Evolutionary conservation across 2,113 vertebrate species (phyloP).

Genomic region (Baryphthengus martii): DNA sequence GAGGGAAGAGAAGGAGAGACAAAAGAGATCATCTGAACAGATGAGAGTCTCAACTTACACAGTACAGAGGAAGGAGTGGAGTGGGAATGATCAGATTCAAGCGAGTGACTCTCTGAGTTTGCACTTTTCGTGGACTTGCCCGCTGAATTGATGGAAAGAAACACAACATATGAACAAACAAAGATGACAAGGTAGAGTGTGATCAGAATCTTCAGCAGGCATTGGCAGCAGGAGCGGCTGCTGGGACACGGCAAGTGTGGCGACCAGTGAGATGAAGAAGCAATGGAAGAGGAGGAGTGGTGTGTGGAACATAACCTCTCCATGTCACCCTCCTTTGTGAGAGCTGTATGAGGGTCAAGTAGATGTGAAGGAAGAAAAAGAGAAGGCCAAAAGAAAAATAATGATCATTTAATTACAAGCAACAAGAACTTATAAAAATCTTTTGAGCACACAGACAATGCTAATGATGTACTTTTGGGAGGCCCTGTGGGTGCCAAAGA

Average conservation of each 20-base stretch:
- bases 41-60: constrained; percentile 77
- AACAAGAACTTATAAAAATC: constrained; percentile 15
- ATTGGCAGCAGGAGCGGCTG: constrained; percentile 73
- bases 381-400: constrained; percentile 53
- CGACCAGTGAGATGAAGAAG: constrained; percentile 67
- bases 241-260: constrained; percentile 71
- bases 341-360: constrained; percentile 54
- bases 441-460: background rate
- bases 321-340: constrained; percentile 59
- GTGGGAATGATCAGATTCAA: constrained; percentile 68
- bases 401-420: constrained; percentile 32
- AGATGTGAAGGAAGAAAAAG: constrained; percentile 5
- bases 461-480: background rate
- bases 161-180: constrained; percentile 75
- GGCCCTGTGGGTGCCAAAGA: background rate
- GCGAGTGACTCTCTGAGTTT: constrained; percentile 52
- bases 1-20: background rate
- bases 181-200: constrained; percentile 74
- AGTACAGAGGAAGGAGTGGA: constrained; percentile 71
- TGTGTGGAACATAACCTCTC: constrained; percentile 55
- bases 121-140: constrained; percentile 66
- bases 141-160: constrained; percentile 75
- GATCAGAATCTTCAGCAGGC: constrained; percentile 71
- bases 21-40: constrained; percentile 1
- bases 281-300: constrained; percentile 58